phyloP scores from a whole-genome alignment of 2,113 vertebrate genomes.

The Petroica traversi region DNA sequence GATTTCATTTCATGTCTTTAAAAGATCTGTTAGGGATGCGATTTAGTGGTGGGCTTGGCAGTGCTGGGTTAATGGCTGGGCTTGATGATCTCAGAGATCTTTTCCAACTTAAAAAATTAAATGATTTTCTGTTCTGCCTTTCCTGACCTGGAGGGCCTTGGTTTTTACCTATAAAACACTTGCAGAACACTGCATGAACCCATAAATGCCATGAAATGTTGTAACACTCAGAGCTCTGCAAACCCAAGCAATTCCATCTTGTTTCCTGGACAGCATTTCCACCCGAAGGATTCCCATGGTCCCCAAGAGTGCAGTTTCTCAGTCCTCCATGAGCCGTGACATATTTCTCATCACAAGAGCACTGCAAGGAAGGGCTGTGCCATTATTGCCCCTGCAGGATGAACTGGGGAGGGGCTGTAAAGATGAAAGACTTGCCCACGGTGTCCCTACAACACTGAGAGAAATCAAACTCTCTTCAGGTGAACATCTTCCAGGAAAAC shows the following conservation, averaged over 20 bases:
- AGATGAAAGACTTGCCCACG: fast-evolving
- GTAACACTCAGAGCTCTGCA: not conserved
- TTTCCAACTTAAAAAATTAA: not conserved
- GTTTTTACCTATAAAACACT: not conserved
- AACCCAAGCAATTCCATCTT: not conserved
- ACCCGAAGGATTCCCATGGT: not conserved
- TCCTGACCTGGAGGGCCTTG: not conserved
- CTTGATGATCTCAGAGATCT: not conserved
- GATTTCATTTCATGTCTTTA: not conserved
- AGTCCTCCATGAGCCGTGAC: fast-evolving
- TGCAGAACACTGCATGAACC: not conserved
- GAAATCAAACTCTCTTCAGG: not conserved
- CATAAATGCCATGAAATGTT: not conserved
- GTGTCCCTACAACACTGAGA: not conserved
- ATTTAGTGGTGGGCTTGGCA: not conserved
- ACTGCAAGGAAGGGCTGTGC: not conserved
- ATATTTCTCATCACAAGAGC: not conserved
- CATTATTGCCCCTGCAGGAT: not conserved
- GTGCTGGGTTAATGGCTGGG: not conserved
- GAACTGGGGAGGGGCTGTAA: not conserved
- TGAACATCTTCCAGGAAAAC: not conserved
- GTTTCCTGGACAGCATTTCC: not conserved
- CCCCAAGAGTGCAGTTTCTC: not conserved
- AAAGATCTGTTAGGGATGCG: not conserved
- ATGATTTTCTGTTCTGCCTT: not conserved